These are phyloP conservation scores for Dolichallabes microphthalmus DNA, from an alignment of 2,113 vertebrate genomes.

Conservation along the genomic window DNA sequence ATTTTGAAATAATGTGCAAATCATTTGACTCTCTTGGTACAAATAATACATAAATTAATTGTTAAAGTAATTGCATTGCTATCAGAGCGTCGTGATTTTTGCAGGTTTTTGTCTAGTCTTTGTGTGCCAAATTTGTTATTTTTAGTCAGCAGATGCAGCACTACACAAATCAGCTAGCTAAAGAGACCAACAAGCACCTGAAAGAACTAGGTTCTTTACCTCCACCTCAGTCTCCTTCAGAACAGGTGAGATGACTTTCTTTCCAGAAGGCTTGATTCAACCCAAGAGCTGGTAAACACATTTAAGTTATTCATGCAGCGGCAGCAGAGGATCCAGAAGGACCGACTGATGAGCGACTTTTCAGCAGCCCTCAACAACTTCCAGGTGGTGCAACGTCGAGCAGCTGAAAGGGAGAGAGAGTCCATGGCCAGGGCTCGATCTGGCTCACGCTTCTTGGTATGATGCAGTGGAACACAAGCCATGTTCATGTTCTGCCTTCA, in stretches of 20 bases:
- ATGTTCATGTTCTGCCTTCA: not conserved
- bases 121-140: conserved; percentile 12
- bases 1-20: not conserved
- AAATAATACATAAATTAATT: not conserved
- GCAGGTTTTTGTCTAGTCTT: not conserved
- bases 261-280: not conserved
- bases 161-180: conserved; percentile 84
- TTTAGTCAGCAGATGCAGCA: conserved; percentile 84
- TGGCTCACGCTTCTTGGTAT: conserved; percentile 77
- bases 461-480: not conserved
- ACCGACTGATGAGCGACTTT: conserved; percentile 89
- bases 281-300: not conserved
- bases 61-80: not conserved
- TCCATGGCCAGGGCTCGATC: conserved; percentile 80
- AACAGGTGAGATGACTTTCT: conserved; percentile 74
- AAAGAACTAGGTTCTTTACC: conserved; percentile 83
- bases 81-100: not conserved
- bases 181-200: conserved; percentile 86
- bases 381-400: conserved; percentile 80
- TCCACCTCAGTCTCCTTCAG: conserved; percentile 76
- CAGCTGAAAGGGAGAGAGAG: conserved; percentile 84
- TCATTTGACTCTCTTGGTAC: not conserved
- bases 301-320: conserved; percentile 64
- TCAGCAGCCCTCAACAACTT: conserved; percentile 84
- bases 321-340: conserved; percentile 85